phyloP scores from a whole-genome alignment of 1,140 invertebrate species.

The Calycopis cecrops region DNA sequence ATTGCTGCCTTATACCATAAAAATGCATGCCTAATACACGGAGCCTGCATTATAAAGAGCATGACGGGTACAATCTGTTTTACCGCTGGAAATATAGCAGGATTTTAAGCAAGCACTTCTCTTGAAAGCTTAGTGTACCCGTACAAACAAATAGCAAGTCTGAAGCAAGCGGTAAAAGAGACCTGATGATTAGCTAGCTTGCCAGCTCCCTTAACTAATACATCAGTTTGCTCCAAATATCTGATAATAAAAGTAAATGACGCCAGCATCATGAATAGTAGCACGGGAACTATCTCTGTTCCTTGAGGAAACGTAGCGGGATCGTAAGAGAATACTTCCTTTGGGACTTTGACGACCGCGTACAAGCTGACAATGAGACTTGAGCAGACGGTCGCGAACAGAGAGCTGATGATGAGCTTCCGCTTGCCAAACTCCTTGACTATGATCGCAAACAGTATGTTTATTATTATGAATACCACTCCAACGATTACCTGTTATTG shows the following conservation, averaged over 20 bases:
- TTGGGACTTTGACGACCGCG: slow-evolving; percentile 31
- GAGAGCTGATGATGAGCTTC: slow-evolving; percentile 45
- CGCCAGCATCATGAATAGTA: slow-evolving; percentile 51
- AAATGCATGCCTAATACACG: no score
- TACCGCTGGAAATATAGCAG: no score
- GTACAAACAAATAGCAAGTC: no score
- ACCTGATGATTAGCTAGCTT: no score
- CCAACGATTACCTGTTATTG: slow-evolving; percentile 47
- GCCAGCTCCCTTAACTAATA: no score
- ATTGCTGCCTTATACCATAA: no score
- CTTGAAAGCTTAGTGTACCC: no score
- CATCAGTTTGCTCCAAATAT: no score
- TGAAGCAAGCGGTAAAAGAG: no score
- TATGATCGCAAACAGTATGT: slow-evolving; percentile 43
- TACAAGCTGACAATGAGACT: slow-evolving; percentile 50
- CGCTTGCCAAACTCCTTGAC: slow-evolving; percentile 55
- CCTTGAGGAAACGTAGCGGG: slow-evolving; percentile 42
- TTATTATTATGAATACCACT: slow-evolving; percentile 48
- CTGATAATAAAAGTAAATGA: slow-evolving; percentile 60
- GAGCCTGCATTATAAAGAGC: no score
- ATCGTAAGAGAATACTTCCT: slow-evolving; percentile 54
- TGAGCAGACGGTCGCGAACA: slow-evolving; percentile 43
- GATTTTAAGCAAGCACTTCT: no score
- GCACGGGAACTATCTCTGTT: slow-evolving; percentile 41
- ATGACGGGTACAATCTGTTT: no score